phyloP scores from a whole-genome alignment of 2,113 vertebrate species.

The Embiotoca jacksoni region DNA sequence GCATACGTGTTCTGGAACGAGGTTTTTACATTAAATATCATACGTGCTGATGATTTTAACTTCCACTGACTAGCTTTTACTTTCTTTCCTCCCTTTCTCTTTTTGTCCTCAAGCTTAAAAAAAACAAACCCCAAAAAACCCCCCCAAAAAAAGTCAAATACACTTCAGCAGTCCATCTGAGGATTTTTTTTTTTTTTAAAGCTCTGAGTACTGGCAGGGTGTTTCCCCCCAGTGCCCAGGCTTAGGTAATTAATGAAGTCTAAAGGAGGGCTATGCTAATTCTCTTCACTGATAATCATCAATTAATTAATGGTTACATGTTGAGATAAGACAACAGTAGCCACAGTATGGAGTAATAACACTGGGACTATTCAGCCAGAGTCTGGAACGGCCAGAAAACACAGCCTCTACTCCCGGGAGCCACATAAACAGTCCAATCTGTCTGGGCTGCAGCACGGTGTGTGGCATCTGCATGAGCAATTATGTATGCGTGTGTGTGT shows the following conservation, averaged over 20 bases:
- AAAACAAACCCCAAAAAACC: too few species aligned
- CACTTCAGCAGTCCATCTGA: neutral
- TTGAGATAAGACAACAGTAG: constrained; percentile 68
- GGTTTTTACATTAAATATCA: too few species aligned
- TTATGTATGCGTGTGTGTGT: neutral
- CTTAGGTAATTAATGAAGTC: constrained; percentile 75
- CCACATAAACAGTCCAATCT: constrained; percentile 47
- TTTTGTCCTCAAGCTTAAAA: too few species aligned
- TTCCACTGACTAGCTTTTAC: too few species aligned
- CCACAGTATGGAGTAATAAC: constrained; percentile 52
- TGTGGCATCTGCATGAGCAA: constrained; percentile 10
- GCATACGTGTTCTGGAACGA: too few species aligned
- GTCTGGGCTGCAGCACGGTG: constrained; percentile 30
- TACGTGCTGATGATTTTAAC: too few species aligned
- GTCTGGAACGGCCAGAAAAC: constrained; percentile 40
- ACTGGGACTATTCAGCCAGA: constrained; percentile 44
- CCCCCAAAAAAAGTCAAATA: too few species aligned
- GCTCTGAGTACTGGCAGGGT: constrained; percentile 18
- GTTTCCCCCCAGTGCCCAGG: constrained; percentile 43
- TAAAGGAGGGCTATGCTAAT: constrained; percentile 62
- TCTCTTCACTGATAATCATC: constrained; percentile 77
- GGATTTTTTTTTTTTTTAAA: neutral
- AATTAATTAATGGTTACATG: constrained; percentile 79
- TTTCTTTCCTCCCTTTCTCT: too few species aligned
- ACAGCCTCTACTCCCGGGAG: constrained; percentile 44